These are phyloP conservation scores for Caiman crocodilus DNA, from an alignment of 2,797 vertebrate genomes.

Conservation along the genomic window DNA sequence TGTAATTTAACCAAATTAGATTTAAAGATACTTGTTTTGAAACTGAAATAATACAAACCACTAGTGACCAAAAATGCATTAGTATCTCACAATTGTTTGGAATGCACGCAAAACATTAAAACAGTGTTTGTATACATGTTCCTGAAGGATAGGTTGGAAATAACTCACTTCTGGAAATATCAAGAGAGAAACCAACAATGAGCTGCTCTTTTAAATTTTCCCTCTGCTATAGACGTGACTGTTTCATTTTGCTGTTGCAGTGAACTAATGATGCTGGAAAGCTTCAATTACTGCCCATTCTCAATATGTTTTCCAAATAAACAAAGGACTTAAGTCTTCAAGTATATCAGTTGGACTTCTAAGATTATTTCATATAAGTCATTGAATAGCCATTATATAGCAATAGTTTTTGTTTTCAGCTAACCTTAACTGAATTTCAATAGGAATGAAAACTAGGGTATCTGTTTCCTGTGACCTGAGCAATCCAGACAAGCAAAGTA, in stretches of 20 bases:
- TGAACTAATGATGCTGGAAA: background rate
- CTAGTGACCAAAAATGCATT: fast-evolving
- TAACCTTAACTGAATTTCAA: background rate
- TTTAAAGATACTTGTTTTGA: background rate
- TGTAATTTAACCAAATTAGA: background rate
- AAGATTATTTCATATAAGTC: background rate
- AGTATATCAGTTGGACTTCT: background rate
- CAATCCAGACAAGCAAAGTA: background rate
- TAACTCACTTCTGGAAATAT: background rate
- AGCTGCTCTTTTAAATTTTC: background rate
- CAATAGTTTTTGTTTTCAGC: background rate
- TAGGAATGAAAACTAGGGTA: too few species aligned
- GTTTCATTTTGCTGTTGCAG: background rate
- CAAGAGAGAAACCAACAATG: background rate
- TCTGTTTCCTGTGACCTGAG: background rate
- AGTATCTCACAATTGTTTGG: background rate
- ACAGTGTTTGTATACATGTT: background rate
- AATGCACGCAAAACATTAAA: background rate
- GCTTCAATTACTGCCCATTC: background rate
- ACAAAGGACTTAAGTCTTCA: background rate
- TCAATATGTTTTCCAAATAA: background rate
- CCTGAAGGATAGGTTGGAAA: background rate
- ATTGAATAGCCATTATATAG: background rate
- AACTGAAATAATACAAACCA: background rate
- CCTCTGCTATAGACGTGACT: background rate